Conservation (phyloP, 35 echinoderm and acorn worm species). For the Chiridota heheva region DNA sequence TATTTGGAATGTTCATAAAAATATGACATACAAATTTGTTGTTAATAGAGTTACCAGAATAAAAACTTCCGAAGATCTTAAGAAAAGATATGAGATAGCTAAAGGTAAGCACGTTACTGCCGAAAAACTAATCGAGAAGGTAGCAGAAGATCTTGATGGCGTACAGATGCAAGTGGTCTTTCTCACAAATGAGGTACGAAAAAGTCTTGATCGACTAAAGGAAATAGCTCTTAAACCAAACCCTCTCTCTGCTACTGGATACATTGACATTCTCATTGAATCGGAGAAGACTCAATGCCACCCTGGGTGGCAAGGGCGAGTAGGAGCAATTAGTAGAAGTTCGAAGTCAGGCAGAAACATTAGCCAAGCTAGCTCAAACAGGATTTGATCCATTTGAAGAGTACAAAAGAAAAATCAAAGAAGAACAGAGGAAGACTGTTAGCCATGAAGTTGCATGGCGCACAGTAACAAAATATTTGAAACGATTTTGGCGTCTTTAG, state of each 20-base stretch:
- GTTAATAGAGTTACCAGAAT: conserved; percentile 19
- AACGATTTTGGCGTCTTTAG: too few relatives aligned
- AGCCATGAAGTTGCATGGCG: too few relatives aligned
- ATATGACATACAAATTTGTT: conserved; percentile 62
- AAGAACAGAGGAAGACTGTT: too few relatives aligned
- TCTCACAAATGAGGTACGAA: conserved; percentile 33
- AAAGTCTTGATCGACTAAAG: conserved; percentile 54
- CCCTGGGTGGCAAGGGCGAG: conserved; percentile 33
- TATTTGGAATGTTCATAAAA: conserved; percentile 60
- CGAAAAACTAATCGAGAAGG: conserved; percentile 55
- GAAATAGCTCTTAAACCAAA: conserved; percentile 63
- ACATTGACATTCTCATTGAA: conserved; percentile 56
- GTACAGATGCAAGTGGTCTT: conserved; percentile 42
- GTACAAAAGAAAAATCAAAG: conserved; percentile 22
- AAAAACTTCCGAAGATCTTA: conserved; percentile 36
- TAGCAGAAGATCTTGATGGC: conserved; percentile 40
- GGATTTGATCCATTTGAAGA: conserved; percentile 33
- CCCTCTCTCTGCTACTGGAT: conserved; percentile 54
- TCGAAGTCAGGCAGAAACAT: conserved; percentile 49
- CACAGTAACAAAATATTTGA: too few relatives aligned
- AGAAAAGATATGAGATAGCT: conserved; percentile 51
- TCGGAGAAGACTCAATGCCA: conserved; percentile 22
- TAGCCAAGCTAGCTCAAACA: conserved; percentile 11
- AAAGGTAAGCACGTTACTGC: conserved; percentile 61
- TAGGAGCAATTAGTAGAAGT: conserved; percentile 32